Evolutionary conservation across 2,888 invertebrate species (phyloP).

Genomic region (Sinelater perroti): DNA sequence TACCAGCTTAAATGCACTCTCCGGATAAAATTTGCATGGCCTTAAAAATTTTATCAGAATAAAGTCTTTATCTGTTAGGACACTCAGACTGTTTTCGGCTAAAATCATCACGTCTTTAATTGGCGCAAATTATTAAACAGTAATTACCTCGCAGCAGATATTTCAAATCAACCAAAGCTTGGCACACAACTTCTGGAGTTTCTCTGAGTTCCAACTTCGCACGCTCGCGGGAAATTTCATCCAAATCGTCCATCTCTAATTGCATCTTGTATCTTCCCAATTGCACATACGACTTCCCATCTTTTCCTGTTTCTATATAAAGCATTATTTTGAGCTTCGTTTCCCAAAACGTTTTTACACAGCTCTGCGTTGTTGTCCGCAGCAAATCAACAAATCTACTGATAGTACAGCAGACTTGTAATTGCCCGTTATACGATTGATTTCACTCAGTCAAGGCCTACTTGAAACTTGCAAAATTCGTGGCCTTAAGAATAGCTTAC

Average conservation of each 20-base stretch:
- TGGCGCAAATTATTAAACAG: no score
- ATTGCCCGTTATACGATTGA: no score
- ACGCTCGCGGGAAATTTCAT: slow-evolving; percentile 67
- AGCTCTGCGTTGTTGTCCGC: no score
- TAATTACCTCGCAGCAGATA: slow-evolving; percentile 69
- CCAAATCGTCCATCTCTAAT: slow-evolving; percentile 70
- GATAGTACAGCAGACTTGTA: no score
- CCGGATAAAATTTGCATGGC: slow-evolving; percentile 86
- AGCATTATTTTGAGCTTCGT: no score
- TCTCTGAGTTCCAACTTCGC: slow-evolving; percentile 78
- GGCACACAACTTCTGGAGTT: slow-evolving; percentile 70
- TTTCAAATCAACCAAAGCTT: slow-evolving; percentile 67
- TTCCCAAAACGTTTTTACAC: no score
- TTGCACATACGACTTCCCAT: slow-evolving; percentile 69
- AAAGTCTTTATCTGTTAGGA: slow-evolving; percentile 75
- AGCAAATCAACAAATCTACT: no score
- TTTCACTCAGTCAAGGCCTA: no score
- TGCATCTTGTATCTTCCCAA: slow-evolving; percentile 68
- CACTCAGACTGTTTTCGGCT: slow-evolving; percentile 70
- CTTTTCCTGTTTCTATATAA: slow-evolving; percentile 45
- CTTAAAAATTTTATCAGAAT: slow-evolving; percentile 82
- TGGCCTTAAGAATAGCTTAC: no score
- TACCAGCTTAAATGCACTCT: slow-evolving; percentile 80
- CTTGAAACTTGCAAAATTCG: no score
- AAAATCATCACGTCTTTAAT: slow-evolving; percentile 35